These are phyloP conservation scores for Tokudaia muenninki DNA, from an alignment of 2,797 vertebrate genomes.

Conservation along the genomic window DNA sequence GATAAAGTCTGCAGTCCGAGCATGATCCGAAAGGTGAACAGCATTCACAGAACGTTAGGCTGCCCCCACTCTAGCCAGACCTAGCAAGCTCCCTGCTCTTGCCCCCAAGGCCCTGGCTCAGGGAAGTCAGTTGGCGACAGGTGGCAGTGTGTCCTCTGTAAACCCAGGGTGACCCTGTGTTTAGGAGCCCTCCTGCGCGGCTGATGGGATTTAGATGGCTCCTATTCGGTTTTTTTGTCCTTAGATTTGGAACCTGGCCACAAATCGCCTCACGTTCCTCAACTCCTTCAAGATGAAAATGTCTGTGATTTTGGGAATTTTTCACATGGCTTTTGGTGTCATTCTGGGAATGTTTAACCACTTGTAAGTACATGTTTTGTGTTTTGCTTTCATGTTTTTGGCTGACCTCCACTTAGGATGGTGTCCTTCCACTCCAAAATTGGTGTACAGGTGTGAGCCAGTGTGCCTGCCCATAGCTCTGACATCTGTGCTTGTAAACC, in stretches of 20 bases:
- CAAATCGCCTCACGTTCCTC: conserved; percentile 96
- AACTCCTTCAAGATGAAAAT: conserved; percentile 99
- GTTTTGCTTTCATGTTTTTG: background rate
- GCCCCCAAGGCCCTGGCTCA: background rate
- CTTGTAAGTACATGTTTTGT: conserved; percentile 92
- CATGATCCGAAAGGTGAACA: background rate
- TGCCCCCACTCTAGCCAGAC: background rate
- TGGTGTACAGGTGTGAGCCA: background rate
- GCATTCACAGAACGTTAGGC: no score
- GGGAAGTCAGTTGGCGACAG: background rate
- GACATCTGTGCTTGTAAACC: background rate
- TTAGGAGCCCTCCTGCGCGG: background rate
- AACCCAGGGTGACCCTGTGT: rapidly evolving
- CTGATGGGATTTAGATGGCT: background rate
- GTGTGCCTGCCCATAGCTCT: background rate
- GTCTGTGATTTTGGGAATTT: conserved; percentile 96
- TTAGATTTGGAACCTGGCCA: conserved; percentile 99
- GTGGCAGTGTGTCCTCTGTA: rapidly evolving
- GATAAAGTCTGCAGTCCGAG: background rate
- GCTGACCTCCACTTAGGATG: background rate
- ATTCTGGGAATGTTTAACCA: conserved; percentile 96
- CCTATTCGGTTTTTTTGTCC: conserved; percentile 37
- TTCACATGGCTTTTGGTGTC: conserved; percentile 98
- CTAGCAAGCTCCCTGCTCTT: background rate
- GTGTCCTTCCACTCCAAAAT: background rate